These are phyloP conservation scores for Tetrax tetrax DNA, from an alignment of 2,113 vertebrate species.

Conservation along the genomic window DNA sequence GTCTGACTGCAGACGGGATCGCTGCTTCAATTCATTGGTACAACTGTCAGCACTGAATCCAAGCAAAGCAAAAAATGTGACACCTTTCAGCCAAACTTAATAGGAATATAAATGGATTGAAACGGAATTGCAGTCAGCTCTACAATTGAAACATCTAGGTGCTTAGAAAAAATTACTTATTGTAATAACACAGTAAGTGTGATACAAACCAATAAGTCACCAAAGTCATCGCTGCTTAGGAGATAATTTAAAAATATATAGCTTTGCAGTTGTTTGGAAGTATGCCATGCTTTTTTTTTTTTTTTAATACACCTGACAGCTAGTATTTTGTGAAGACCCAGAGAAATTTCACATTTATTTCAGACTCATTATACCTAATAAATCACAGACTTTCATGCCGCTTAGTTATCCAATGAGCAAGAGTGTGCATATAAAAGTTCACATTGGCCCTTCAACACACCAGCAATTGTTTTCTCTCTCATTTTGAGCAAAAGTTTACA, in stretches of 20 bases:
- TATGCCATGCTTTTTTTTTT: background rate
- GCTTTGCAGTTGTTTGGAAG: conserved; percentile 28
- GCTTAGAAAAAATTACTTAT: conserved; percentile 31
- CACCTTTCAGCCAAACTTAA: conserved; percentile 50
- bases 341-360: conserved; percentile 48
- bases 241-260: conserved; percentile 46
- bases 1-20: background rate
- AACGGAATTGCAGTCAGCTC: conserved; percentile 12
- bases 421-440: background rate
- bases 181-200: conserved; percentile 22
- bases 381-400: background rate
- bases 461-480: background rate
- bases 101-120: conserved; percentile 28
- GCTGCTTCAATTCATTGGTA: background rate
- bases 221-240: background rate
- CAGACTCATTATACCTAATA: conserved; percentile 47
- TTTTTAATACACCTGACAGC: conserved; percentile 23
- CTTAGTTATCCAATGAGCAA: background rate
- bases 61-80: conserved; percentile 12
- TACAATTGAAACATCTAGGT: background rate
- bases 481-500: background rate
- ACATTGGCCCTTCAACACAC: background rate
- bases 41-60: conserved; percentile 18
- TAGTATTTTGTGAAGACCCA: background rate
- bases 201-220: conserved; percentile 44